These are phyloP conservation scores for Cosmorhoe ocellata DNA, from an alignment of 2,888 invertebrate genomes.

Conservation along the genomic window DNA sequence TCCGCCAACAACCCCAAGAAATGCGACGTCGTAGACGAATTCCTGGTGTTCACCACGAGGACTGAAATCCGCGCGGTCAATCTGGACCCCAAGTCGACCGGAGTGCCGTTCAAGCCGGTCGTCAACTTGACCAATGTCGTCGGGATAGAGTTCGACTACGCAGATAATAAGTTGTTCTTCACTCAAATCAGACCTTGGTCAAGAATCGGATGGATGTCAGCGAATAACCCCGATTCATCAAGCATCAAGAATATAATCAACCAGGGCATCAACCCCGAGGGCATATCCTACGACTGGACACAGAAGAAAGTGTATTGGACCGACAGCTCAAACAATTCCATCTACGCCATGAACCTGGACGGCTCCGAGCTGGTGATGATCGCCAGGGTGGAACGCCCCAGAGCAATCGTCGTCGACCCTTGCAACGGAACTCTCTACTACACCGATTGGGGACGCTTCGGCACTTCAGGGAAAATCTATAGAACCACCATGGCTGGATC, in stretches of 20 bases:
- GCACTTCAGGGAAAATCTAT: constrained; percentile 96
- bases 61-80: constrained; percentile 96
- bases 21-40: constrained; percentile 94
- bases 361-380: constrained; percentile 95
- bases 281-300: constrained; percentile 98
- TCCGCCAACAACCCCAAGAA: constrained; percentile 84
- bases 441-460: constrained; percentile 97
- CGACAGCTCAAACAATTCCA: constrained; percentile 96
- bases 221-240: constrained; percentile 85
- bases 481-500: constrained; percentile 98
- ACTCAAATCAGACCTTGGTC: constrained; percentile 97
- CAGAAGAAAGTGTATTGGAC: constrained; percentile 99
- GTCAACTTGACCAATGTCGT: constrained; percentile 95
- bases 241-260: constrained; percentile 86
- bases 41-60: constrained; percentile 95
- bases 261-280: constrained; percentile 94
- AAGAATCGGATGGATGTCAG: constrained; percentile 90
- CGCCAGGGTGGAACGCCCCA: constrained; percentile 94
- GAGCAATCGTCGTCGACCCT: constrained; percentile 98
- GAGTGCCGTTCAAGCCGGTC: constrained; percentile 92
- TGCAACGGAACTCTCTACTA: constrained; percentile 97
- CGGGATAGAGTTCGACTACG: constrained; percentile 97
- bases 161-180: constrained; percentile 93
- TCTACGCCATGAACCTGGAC: constrained; percentile 96
- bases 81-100: constrained; percentile 91